Conservation (phyloP, 2,888 invertebrate genomes). For the Dynastes tityus region DNA sequence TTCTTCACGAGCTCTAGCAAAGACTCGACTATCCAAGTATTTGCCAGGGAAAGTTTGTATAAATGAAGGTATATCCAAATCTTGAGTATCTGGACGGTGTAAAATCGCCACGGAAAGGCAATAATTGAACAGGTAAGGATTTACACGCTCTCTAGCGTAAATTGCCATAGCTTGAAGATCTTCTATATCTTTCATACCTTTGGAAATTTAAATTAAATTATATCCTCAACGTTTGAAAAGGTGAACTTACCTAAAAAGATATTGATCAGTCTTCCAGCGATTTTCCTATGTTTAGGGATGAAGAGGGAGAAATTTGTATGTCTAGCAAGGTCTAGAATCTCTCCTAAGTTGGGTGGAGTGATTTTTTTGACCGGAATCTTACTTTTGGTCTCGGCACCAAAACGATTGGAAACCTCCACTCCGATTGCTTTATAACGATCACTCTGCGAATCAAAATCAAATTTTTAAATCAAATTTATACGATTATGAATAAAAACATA, state of each 20-base stretch:
- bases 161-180: constrained; percentile 82
- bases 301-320: constrained; percentile 84
- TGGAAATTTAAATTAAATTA: background rate
- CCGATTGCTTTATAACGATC: constrained; percentile 75
- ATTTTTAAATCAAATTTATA: background rate
- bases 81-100: constrained; percentile 82
- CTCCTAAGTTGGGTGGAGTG: constrained; percentile 74
- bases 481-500: constrained; percentile 67
- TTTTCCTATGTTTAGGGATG: constrained; percentile 79
- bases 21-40: constrained; percentile 83
- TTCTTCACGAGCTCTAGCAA: constrained; percentile 80
- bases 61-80: constrained; percentile 81
- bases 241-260: constrained; percentile 76
- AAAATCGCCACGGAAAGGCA: constrained; percentile 83
- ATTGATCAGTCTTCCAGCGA: constrained; percentile 81
- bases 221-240: background rate
- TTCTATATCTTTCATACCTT: constrained; percentile 80
- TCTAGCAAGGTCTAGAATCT: constrained; percentile 74
- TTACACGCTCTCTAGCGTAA: constrained; percentile 82
- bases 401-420: constrained; percentile 76
- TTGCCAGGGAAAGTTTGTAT: constrained; percentile 87
- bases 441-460: constrained; percentile 64
- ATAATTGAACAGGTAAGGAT: constrained; percentile 88
- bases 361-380: constrained; percentile 74
- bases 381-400: constrained; percentile 72